Evolutionary conservation across 2,888 invertebrate species (phyloP).

Genomic region (Campoplex capitator): DNA sequence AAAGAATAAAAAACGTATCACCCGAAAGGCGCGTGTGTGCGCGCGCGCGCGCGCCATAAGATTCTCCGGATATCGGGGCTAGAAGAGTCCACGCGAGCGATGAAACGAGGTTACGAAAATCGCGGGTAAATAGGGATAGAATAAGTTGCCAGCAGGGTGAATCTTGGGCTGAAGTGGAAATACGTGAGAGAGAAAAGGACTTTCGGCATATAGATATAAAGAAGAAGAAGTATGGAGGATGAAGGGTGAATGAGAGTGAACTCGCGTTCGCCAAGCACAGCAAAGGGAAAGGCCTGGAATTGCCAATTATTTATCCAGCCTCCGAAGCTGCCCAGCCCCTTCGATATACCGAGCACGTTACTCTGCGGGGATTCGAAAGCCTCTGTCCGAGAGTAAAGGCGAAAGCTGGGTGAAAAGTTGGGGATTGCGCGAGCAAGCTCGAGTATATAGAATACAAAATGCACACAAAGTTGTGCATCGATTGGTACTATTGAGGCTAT

Average conservation of each 20-base stretch:
- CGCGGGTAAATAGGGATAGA: slow-evolving; percentile 71
- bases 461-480: background rate
- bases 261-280: slow-evolving; percentile 40
- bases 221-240: slow-evolving; percentile 15
- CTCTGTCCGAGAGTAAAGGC: background rate
- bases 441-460: background rate
- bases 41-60: background rate
- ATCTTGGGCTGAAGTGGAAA: slow-evolving; percentile 55
- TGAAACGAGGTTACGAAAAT: slow-evolving; percentile 55
- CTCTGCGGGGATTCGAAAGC: slow-evolving; percentile 27
- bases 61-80: background rate
- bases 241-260: slow-evolving; percentile 33
- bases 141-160: slow-evolving; percentile 72
- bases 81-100: slow-evolving; percentile 14
- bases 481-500: background rate
- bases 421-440: background rate
- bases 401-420: background rate
- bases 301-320: slow-evolving; percentile 79
- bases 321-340: slow-evolving; percentile 42
- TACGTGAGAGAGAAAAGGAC: background rate
- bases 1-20: background rate
- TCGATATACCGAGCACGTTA: slow-evolving; percentile 21
- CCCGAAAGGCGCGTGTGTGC: background rate
- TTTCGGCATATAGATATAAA: background rate
- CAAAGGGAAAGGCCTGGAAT: slow-evolving; percentile 70